Percentiles rank a stretch among this genome's conserved stretches.
Conservation (phyloP, 2,113 vertebrate genomes). For the Cottus gobio region DNA sequence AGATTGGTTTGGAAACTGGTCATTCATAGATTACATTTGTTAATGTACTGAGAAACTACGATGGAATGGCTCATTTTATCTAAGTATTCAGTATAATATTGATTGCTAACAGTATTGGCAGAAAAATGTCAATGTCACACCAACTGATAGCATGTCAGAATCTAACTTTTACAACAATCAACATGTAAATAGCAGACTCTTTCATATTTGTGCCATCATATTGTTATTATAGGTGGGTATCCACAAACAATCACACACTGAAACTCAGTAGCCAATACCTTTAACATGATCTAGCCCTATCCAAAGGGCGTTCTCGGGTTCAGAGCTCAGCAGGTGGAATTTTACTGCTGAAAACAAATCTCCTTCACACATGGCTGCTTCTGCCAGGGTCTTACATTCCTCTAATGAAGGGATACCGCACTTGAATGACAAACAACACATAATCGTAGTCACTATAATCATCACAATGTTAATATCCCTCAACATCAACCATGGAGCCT, state of each 20-base stretch:
- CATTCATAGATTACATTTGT: no score
- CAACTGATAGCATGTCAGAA: not conserved
- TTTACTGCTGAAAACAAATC: conserved; percentile 89
- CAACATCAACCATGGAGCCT: not conserved
- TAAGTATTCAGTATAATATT: not conserved
- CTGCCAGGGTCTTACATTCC: conserved; percentile 88
- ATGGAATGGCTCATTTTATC: not conserved
- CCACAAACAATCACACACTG: not conserved
- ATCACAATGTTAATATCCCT: not conserved
- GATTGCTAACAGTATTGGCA: not conserved
- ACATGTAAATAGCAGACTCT: not conserved
- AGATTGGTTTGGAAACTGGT: not conserved
- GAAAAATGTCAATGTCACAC: not conserved
- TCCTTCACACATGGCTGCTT: conserved; percentile 79
- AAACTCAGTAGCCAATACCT: conserved; percentile 80
- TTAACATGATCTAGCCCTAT: conserved; percentile 90
- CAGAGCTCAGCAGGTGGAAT: conserved; percentile 89
- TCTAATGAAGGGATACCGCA: conserved; percentile 89
- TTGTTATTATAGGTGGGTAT: not conserved
- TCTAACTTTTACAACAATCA: not conserved
- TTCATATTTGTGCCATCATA: not conserved
- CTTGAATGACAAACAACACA: conserved; percentile 75
- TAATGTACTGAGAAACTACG: not conserved
- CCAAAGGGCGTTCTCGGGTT: conserved; percentile 91
- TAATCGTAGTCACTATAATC: not conserved